Conservation (phyloP, 92 coral and sea anemone species). For the Isaurus tuberculatus region DNA sequence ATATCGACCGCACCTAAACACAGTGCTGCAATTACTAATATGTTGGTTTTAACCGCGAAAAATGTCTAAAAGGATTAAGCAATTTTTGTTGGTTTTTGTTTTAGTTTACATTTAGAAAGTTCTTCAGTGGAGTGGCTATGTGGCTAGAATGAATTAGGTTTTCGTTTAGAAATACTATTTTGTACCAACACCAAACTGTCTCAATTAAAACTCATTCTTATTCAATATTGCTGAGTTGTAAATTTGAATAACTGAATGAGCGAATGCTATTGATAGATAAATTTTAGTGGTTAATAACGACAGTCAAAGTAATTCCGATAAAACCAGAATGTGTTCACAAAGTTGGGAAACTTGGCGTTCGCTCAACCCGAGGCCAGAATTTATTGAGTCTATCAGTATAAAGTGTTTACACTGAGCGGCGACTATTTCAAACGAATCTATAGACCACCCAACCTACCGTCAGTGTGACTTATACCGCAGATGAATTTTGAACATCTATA, state of each 20-base stretch:
- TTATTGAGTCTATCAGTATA: constrained; percentile 41
- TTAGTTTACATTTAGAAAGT: neutral
- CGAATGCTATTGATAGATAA: constrained; percentile 19
- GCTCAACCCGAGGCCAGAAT: constrained; percentile 34
- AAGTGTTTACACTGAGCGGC: constrained; percentile 41
- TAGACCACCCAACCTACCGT: constrained; percentile 46
- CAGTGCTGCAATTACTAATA: constrained; percentile 23
- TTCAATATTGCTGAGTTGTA: constrained; percentile 20
- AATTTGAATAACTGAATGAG: constrained; percentile 25
- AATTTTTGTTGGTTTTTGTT: constrained; percentile 14
- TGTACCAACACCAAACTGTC: constrained; percentile 9
- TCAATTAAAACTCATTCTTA: constrained; percentile 26
- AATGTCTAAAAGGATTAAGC: constrained; percentile 39
- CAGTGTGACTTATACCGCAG: constrained; percentile 30
- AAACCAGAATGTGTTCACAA: constrained; percentile 18
- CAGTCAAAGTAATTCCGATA: constrained; percentile 39
- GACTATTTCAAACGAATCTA: constrained; percentile 49
- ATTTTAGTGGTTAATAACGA: constrained; percentile 6
- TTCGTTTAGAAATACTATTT: neutral
- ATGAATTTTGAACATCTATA: constrained; percentile 9
- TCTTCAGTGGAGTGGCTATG: constrained; percentile 3
- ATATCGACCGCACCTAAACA: constrained; percentile 44
- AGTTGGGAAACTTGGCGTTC: constrained; percentile 21
- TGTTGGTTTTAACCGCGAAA: constrained; percentile 46
- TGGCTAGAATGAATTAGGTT: neutral